These are phyloP conservation scores for Sterna hirundo DNA, from an alignment of 2,113 vertebrate species.

Conservation along the genomic window DNA sequence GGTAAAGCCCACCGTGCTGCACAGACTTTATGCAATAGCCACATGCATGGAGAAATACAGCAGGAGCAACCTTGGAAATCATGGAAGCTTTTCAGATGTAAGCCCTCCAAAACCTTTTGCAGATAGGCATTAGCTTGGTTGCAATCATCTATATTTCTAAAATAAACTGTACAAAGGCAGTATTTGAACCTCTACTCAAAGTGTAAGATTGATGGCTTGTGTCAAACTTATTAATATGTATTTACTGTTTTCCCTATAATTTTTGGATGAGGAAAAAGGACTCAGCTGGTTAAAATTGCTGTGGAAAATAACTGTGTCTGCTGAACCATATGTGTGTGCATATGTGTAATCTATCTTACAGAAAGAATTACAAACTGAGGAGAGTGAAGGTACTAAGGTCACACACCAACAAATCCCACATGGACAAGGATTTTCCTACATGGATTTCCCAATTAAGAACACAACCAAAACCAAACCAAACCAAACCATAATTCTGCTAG, in stretches of 20 bases:
- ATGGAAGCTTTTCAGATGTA: background rate
- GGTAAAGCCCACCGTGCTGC: background rate
- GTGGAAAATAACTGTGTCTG: background rate
- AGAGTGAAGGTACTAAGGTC: constrained; percentile 1
- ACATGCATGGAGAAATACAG: background rate
- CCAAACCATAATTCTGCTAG: background rate
- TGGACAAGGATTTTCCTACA: background rate
- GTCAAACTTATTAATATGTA: background rate
- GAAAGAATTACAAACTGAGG: background rate
- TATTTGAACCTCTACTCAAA: background rate
- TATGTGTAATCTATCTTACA: background rate
- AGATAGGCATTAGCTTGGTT: background rate
- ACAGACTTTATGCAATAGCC: background rate
- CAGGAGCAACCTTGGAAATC: background rate
- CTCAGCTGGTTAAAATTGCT: background rate
- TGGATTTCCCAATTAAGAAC: background rate
- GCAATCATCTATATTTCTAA: background rate
- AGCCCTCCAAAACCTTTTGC: background rate
- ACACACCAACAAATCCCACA: background rate
- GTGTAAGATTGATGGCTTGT: background rate
- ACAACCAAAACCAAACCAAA: background rate
- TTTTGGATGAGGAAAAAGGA: background rate
- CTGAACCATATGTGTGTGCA: background rate
- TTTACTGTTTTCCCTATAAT: background rate
- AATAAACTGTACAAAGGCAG: background rate